Conservation (phyloP, 2,113 vertebrate species). For the Scopus umbretta region DNA sequence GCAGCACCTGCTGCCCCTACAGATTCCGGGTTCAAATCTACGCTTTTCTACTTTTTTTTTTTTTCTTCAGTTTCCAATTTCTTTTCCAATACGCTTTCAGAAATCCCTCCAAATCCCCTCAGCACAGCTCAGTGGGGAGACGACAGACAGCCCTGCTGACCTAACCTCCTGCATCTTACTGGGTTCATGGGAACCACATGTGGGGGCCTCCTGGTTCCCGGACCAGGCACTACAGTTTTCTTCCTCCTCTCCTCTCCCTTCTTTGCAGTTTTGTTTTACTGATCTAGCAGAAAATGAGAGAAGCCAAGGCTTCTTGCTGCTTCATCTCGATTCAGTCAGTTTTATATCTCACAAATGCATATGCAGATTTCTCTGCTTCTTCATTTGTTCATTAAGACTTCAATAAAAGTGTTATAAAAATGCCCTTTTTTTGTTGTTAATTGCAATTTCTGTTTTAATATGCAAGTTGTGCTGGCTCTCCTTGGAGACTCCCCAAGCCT, state of each 20-base stretch:
- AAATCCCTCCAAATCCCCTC: background rate
- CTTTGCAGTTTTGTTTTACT: background rate
- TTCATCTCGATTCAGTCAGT: slow-evolving; percentile 54
- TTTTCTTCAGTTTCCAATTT: background rate
- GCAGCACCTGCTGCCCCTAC: background rate
- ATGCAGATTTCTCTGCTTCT: slow-evolving; percentile 62
- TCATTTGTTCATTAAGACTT: slow-evolving; percentile 75
- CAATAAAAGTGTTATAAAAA: slow-evolving; percentile 70
- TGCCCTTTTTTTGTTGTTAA: slow-evolving; percentile 66
- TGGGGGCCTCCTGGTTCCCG: rapidly evolving
- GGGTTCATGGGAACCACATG: background rate
- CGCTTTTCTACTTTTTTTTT: background rate
- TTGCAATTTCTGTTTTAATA: slow-evolving; percentile 55
- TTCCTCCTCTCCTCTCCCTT: background rate
- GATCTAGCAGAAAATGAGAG: background rate
- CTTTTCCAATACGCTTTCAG: background rate
- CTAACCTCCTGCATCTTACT: background rate
- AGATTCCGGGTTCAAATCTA: background rate
- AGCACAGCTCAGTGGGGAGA: background rate
- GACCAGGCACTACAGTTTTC: rapidly evolving
- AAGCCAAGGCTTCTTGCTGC: slow-evolving; percentile 8
- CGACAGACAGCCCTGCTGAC: background rate
- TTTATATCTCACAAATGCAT: slow-evolving; percentile 23
- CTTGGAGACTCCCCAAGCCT: background rate
- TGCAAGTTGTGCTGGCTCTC: background rate